Conservation (phyloP, 1,140 invertebrate species). For the Neodiprion lecontei region DNA sequence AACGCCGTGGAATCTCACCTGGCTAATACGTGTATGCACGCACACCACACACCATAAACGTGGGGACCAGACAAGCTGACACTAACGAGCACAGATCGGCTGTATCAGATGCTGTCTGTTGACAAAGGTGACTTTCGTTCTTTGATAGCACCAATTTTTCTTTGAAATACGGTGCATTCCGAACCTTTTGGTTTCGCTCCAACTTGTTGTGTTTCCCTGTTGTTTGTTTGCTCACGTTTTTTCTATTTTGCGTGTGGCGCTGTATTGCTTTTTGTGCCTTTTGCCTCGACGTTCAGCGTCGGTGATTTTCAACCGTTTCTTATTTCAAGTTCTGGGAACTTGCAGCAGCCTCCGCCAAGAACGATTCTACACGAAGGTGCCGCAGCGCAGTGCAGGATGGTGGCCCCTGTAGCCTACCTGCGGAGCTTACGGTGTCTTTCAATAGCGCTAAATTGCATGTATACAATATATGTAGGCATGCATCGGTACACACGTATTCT, state of each 20-base stretch:
- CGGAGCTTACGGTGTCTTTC: background rate
- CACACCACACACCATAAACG: no score
- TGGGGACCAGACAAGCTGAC: no score
- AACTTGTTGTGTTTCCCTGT: background rate
- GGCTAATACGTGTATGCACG: no score
- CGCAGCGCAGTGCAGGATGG: background rate
- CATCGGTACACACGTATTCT: no score
- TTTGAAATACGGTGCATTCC: background rate
- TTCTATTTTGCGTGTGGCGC: no score
- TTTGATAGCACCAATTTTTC: background rate
- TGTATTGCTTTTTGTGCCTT: background rate
- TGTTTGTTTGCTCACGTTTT: no score
- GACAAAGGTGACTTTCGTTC: slow-evolving; percentile 4
- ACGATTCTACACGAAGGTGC: background rate
- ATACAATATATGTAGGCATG: background rate
- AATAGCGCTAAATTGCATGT: background rate
- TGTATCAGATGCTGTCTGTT: background rate
- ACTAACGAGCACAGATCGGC: no score
- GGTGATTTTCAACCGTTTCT: slow-evolving; percentile 28
- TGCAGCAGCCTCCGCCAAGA: background rate
- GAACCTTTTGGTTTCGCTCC: background rate
- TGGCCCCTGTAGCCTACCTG: background rate
- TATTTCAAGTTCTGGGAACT: slow-evolving; percentile 35
- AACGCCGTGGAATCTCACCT: no score
- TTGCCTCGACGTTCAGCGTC: slow-evolving; percentile 14